Evolutionary conservation across 2,888 invertebrate genomes (phyloP).

Genomic region (Galeruca laticollis): DNA sequence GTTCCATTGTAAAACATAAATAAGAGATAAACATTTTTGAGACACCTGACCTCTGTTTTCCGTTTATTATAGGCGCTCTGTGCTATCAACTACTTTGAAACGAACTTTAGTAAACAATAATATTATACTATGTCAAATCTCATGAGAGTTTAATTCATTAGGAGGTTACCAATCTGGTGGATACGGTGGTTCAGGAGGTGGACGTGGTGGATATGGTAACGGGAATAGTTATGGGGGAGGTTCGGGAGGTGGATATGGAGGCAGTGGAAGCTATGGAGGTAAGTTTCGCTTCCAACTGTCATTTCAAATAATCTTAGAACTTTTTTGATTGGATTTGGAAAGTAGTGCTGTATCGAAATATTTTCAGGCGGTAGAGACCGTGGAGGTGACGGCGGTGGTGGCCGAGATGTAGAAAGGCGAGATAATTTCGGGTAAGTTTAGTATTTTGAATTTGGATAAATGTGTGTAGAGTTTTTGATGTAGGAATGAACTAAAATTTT

Average conservation of each 20-base stretch:
- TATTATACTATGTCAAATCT: too few relatives aligned
- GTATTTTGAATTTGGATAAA: slow-evolving; percentile 16
- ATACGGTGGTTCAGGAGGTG: slow-evolving; percentile 39
- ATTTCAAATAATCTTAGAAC: too few relatives aligned
- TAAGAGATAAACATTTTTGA: too few relatives aligned
- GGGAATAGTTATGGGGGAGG: slow-evolving; percentile 64
- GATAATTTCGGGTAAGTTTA: slow-evolving; percentile 73
- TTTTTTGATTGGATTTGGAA: background rate
- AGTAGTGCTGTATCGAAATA: too few relatives aligned
- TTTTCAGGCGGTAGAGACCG: slow-evolving; percentile 65
- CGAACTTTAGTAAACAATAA: too few relatives aligned
- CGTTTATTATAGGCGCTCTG: too few relatives aligned
- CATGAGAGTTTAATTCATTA: too few relatives aligned
- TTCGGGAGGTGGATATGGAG: slow-evolving; percentile 61
- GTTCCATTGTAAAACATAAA: too few relatives aligned
- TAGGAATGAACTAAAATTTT: background rate
- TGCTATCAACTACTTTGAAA: too few relatives aligned
- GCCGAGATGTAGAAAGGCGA: slow-evolving; percentile 70
- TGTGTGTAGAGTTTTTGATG: background rate
- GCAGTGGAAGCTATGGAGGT: slow-evolving; percentile 58
- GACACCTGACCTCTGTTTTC: too few relatives aligned
- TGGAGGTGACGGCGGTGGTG: slow-evolving; percentile 61
- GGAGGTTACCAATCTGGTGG: slow-evolving; percentile 45
- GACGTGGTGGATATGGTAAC: slow-evolving; percentile 55
- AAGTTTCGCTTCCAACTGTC: slow-evolving; percentile 21